A percentile compares a stretch with the other conserved stretches of the same genome.
Conservation (phyloP, 2,888 invertebrate species). For the Limnephilus auricula region DNA sequence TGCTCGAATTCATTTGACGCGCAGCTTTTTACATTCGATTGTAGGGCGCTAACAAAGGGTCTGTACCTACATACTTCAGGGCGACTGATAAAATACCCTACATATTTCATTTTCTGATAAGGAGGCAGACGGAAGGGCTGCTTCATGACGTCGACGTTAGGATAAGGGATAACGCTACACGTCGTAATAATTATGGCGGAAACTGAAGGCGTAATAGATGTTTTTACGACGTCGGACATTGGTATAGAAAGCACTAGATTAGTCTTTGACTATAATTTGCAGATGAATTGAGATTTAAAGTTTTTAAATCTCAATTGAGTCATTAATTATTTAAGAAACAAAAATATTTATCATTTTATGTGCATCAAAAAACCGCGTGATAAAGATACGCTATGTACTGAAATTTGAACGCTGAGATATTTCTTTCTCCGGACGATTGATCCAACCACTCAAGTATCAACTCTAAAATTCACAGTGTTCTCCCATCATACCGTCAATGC, state of each 20-base stretch:
- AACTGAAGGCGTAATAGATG: slow-evolving; percentile 33
- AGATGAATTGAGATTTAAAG: too few relatives aligned
- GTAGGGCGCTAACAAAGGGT: slow-evolving; percentile 31
- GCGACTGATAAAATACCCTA: slow-evolving; percentile 46
- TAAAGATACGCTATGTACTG: too few relatives aligned
- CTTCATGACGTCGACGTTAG: slow-evolving; percentile 22
- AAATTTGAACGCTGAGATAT: too few relatives aligned
- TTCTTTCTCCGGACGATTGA: too few relatives aligned
- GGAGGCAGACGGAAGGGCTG: slow-evolving; percentile 43
- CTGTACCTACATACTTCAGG: slow-evolving; percentile 16
- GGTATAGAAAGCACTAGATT: background rate
- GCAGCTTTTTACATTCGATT: slow-evolving; percentile 6
- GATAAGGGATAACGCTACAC: slow-evolving; percentile 28
- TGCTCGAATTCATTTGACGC: background rate
- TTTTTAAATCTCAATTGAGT: too few relatives aligned
- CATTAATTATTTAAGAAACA: too few relatives aligned
- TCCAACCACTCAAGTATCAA: too few relatives aligned
- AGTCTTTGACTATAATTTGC: background rate
- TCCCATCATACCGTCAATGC: too few relatives aligned
- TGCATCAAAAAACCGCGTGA: too few relatives aligned
- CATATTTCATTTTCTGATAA: slow-evolving; percentile 61
- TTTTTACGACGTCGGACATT: slow-evolving; percentile 6
- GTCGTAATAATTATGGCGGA: slow-evolving; percentile 20
- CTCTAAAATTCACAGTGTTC: too few relatives aligned
- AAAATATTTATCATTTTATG: too few relatives aligned